Conservation (phyloP, 2,113 vertebrate species). For the Nicator chloris region DNA sequence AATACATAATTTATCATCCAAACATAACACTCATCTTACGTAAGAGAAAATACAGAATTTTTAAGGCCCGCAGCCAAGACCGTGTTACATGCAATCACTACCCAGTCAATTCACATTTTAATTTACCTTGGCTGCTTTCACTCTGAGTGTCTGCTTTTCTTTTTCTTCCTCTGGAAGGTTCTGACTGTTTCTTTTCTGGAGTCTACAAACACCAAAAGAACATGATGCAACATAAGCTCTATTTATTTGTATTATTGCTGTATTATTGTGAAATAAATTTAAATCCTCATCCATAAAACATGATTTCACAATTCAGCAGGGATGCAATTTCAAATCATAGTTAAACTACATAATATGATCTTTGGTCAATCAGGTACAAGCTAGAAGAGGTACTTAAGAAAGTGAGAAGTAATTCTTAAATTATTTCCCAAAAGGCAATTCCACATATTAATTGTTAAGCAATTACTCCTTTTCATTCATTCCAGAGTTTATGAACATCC, state of each 20-base stretch:
- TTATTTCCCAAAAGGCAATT: background rate
- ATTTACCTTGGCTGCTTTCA: slow-evolving; percentile 96
- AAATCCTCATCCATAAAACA: slow-evolving; percentile 17
- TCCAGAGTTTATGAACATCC: background rate
- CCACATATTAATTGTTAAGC: background rate
- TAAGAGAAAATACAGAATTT: background rate
- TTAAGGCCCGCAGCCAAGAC: background rate
- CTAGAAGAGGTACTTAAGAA: background rate
- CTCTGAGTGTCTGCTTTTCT: slow-evolving; percentile 96
- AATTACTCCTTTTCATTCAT: background rate
- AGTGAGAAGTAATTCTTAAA: background rate
- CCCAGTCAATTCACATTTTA: background rate
- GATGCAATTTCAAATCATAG: background rate
- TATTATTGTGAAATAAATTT: background rate
- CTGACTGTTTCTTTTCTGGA: slow-evolving; percentile 95
- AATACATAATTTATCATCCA: background rate
- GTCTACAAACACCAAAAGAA: slow-evolving; percentile 78
- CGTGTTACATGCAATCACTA: background rate
- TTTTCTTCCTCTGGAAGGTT: slow-evolving; percentile 93
- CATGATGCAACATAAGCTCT: background rate
- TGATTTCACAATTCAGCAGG: background rate
- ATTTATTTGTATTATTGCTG: background rate
- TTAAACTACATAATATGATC: background rate
- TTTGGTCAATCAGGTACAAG: background rate
- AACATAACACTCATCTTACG: background rate